A percentile compares a stretch with the other conserved stretches of the same genome.
phyloP scores from a whole-genome alignment of 2,888 invertebrate species.

The Pantelozetes paolii region DNA sequence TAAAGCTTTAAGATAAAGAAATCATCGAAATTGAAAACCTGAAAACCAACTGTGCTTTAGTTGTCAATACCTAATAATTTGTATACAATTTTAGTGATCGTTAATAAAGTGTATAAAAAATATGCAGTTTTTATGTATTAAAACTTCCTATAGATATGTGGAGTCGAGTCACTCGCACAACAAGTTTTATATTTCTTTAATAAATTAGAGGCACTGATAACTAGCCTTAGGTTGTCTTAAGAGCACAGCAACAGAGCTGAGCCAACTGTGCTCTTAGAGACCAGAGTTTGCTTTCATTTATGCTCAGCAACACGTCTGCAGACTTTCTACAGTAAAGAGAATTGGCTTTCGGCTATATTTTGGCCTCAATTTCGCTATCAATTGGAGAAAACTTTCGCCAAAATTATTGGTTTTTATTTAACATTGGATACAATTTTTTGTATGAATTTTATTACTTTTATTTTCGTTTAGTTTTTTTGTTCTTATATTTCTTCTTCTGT shows the following conservation, averaged over 20 bases:
- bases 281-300: not conserved
- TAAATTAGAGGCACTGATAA: not conserved
- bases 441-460: no score
- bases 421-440: conserved; percentile 21
- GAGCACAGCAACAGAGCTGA: not conserved
- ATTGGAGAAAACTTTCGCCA: conserved; percentile 6
- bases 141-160: conserved; percentile 13
- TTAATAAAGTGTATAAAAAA: conserved; percentile 5
- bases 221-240: conserved; percentile 9
- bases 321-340: conserved; percentile 19
- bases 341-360: conserved; percentile 32
- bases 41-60: no score
- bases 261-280: not conserved
- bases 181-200: not conserved
- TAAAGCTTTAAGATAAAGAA: no score
- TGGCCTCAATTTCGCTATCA: conserved; percentile 31
- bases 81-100: not conserved
- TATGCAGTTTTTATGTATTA: not conserved
- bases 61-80: not conserved
- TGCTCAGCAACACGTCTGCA: conserved; percentile 28
- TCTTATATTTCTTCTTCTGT: conserved; percentile 19
- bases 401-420: conserved; percentile 11
- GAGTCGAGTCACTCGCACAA: not conserved
- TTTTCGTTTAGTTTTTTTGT: not conserved
- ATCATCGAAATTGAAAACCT: no score